Percentiles rank a stretch among this genome's conserved stretches.
phyloP scores from a whole-genome alignment of 2,113 vertebrate genomes.

The Pterophyllum scalare region DNA sequence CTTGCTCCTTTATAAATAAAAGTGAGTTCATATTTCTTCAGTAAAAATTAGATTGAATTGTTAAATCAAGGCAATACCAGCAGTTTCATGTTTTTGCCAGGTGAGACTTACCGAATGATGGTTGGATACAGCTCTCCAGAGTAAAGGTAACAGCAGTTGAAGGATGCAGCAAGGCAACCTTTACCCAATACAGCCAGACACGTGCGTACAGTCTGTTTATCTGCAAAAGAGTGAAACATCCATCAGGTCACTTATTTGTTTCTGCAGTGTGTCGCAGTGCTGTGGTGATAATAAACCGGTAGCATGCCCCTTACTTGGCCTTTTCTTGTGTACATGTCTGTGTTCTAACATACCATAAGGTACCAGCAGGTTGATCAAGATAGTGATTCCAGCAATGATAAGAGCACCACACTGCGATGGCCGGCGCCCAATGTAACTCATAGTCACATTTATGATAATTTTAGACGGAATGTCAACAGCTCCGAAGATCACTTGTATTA shows the following conservation, averaged over 20 bases:
- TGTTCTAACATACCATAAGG: constrained; percentile 77
- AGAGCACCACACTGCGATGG: constrained; percentile 72
- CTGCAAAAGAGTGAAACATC: constrained; percentile 65
- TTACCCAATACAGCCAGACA: constrained; percentile 88
- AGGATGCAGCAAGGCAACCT: constrained; percentile 88
- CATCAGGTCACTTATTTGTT: background rate
- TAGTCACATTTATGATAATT: constrained; percentile 70
- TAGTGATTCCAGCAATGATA: constrained; percentile 76
- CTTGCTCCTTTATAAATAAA: too few species aligned
- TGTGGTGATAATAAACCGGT: background rate
- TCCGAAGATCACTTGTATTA: constrained; percentile 86
- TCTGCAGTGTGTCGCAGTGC: background rate
- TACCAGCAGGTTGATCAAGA: constrained; percentile 82
- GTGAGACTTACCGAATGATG: constrained; percentile 72
- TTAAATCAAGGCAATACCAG: background rate
- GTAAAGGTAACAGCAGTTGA: constrained; percentile 87
- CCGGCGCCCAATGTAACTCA: constrained; percentile 78
- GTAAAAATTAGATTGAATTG: background rate
- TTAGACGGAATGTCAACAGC: constrained; percentile 84
- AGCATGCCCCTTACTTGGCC: background rate
- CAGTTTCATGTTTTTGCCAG: background rate
- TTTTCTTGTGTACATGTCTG: background rate
- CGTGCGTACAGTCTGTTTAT: constrained; percentile 81
- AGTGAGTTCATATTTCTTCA: too few species aligned
- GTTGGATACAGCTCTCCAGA: constrained; percentile 80